A percentile compares a stretch with the other conserved stretches of the same genome.
Evolutionary conservation across 2,888 invertebrate genomes (phyloP).

Genomic region (Drosophila sordidula): DNA sequence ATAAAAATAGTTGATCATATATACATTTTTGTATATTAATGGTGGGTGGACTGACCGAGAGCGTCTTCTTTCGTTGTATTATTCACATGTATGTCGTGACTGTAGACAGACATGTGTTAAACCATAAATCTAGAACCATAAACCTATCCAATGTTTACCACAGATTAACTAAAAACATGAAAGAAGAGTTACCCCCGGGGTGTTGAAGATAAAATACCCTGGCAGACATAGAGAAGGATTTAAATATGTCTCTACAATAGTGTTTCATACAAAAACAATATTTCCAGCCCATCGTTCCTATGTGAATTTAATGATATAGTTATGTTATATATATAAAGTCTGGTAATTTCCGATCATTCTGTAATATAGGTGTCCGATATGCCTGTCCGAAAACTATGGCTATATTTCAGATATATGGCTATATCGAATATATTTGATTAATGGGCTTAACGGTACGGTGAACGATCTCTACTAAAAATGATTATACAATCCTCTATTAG

Average conservation of each 20-base stretch:
- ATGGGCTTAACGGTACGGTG: too few relatives aligned
- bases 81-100: not conserved
- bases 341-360: too few relatives aligned
- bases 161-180: not conserved
- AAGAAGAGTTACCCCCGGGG: not conserved
- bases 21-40: slow-evolving; percentile 23
- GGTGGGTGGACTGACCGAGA: slow-evolving; percentile 1
- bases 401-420: too few relatives aligned
- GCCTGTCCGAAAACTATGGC: too few relatives aligned
- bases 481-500: too few relatives aligned
- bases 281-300: too few relatives aligned
- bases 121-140: not conserved
- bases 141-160: not conserved
- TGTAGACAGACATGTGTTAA: not conserved
- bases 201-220: not conserved
- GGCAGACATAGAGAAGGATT: not conserved
- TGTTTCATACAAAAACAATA: not conserved
- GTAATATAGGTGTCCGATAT: too few relatives aligned
- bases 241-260: too few relatives aligned
- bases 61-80: not conserved
- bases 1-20: slow-evolving; percentile 52
- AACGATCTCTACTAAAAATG: too few relatives aligned
- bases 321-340: too few relatives aligned
- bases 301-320: too few relatives aligned
- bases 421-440: too few relatives aligned